Conservation (phyloP, 2,888 invertebrate genomes). For the Melinaea marsaeus region DNA sequence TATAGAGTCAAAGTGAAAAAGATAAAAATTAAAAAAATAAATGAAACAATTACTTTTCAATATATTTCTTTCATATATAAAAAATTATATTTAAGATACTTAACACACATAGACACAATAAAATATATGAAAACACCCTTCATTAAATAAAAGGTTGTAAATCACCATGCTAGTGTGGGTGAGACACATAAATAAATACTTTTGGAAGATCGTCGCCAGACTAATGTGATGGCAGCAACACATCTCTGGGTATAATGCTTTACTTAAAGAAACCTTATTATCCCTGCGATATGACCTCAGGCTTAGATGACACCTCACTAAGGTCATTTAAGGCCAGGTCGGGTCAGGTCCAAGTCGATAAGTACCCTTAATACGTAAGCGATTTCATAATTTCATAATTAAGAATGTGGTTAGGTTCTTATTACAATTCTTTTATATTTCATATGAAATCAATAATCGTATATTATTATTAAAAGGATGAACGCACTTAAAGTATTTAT, state of each 20-base stretch:
- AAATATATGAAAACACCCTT: not conserved
- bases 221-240: constrained; percentile 16
- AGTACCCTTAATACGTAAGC: not conserved
- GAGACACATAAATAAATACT: not conserved
- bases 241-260: not conserved
- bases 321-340: not conserved
- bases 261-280: constrained; percentile 4
- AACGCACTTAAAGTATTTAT: too few species aligned
- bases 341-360: not conserved
- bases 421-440: too few species aligned
- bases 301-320: not conserved
- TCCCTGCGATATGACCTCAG: constrained; percentile 1
- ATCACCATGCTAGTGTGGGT: not conserved
- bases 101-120: too few species aligned
- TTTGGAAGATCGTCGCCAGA: constrained; percentile 8
- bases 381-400: too few species aligned
- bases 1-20: too few species aligned
- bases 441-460: too few species aligned
- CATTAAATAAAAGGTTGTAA: not conserved
- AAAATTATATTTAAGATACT: too few species aligned
- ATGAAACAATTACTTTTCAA: too few species aligned
- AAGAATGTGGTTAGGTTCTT: too few species aligned
- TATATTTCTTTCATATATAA: too few species aligned
- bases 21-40: too few species aligned
- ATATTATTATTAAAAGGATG: too few species aligned